phyloP scores from a whole-genome alignment of 2,888 invertebrate species.

The Marronus borbonicus region DNA sequence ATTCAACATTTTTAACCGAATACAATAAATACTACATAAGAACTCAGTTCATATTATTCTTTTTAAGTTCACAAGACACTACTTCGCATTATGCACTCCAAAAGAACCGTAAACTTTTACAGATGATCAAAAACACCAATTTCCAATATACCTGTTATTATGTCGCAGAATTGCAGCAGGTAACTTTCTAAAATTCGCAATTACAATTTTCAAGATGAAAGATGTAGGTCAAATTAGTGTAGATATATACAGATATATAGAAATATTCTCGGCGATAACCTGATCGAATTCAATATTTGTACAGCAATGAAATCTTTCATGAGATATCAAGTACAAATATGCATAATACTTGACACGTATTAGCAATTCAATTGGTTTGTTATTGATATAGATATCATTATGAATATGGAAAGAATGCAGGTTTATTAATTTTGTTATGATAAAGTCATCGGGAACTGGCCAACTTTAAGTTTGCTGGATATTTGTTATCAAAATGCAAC shows the following conservation, averaged over 20 bases:
- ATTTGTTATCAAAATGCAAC: too few relatives aligned
- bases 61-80: background rate
- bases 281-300: constrained; percentile 5
- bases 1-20: too few relatives aligned
- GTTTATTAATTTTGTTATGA: too few relatives aligned
- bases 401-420: too few relatives aligned
- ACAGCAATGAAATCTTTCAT: background rate
- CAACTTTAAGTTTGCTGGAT: too few relatives aligned
- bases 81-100: background rate
- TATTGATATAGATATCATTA: background rate
- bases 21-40: too few relatives aligned
- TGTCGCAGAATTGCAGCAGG: background rate
- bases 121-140: constrained; percentile 11
- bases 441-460: too few relatives aligned
- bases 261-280: background rate
- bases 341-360: background rate
- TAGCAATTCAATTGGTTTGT: background rate
- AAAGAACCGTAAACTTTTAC: constrained; percentile 2
- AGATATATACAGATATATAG: background rate
- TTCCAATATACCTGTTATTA: background rate
- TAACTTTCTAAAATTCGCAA: constrained; percentile 32
- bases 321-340: background rate
- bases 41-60: too few relatives aligned
- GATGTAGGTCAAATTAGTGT: constrained; percentile 30
- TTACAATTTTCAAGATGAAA: constrained; percentile 23